Conservation (phyloP, 2,113 vertebrate genomes). For the Clarias gariepinus region DNA sequence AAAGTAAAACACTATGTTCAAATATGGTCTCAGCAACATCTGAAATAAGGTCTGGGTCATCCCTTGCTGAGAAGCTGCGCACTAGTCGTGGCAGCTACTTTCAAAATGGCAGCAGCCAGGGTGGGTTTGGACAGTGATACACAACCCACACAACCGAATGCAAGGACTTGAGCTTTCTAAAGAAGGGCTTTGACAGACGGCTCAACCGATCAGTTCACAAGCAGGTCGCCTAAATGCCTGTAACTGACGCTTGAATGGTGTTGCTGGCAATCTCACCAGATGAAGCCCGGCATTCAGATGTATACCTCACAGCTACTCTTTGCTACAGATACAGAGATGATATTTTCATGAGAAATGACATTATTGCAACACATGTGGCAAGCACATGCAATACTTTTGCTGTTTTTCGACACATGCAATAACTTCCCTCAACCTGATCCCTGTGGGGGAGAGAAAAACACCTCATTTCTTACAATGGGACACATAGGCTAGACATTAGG, state of each 20-base stretch:
- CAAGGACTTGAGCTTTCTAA: neutral
- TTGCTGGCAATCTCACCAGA: neutral
- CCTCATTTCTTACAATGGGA: neutral
- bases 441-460: neutral
- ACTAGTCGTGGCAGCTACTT: neutral
- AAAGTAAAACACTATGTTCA: neutral
- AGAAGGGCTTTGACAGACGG: neutral
- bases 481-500: neutral
- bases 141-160: neutral
- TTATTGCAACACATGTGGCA: slow-evolving; percentile 1
- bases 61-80: neutral
- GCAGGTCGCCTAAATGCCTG: neutral
- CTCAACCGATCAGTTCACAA: neutral
- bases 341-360: neutral
- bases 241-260: neutral
- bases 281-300: neutral
- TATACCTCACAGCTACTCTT: neutral
- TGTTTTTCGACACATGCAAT: neutral
- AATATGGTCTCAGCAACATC: neutral
- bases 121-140: neutral
- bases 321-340: neutral
- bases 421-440: neutral
- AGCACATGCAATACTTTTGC: neutral
- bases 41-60: neutral
- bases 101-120: neutral